These are phyloP conservation scores for Cirrhinus mrigala DNA, from an alignment of 2,797 vertebrate genomes.

Conservation along the genomic window DNA sequence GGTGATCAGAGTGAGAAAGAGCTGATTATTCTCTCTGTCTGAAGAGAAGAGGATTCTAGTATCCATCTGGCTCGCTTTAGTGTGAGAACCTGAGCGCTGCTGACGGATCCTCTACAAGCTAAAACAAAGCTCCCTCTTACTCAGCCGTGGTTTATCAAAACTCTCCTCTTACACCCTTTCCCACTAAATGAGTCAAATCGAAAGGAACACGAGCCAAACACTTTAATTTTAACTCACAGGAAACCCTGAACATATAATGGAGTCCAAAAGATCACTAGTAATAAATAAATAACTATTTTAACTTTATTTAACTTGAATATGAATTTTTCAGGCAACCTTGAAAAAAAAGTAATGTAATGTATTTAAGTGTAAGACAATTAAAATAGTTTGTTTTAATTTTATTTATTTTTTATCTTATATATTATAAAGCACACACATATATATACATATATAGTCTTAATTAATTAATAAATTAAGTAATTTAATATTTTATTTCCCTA, in stretches of 20 bases:
- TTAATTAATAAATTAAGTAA: too few species aligned
- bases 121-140: conserved; percentile 74
- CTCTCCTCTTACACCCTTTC: conserved; percentile 39
- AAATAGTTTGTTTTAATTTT: background rate
- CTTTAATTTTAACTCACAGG: background rate
- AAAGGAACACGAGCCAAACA: background rate
- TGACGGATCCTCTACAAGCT: conserved; percentile 81
- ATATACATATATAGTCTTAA: too few species aligned
- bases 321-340: too few species aligned
- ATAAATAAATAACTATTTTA: background rate
- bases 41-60: conserved; percentile 60
- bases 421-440: too few species aligned
- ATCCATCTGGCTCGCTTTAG: conserved; percentile 62
- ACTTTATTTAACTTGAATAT: background rate
- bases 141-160: conserved; percentile 34
- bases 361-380: background rate
- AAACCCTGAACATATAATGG: background rate
- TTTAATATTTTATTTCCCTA: too few species aligned
- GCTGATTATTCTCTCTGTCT: conserved; percentile 68
- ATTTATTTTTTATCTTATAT: background rate
- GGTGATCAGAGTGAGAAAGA: conserved; percentile 68
- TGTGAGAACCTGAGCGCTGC: conserved; percentile 70
- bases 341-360: background rate
- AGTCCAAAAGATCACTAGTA: background rate
- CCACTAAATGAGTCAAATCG: conserved; percentile 24